Evolutionary conservation across 2,113 vertebrate species (phyloP), one percentile per base, ranked within the genome.

Genomic region (Leucoraja erinaceus): DNA sequence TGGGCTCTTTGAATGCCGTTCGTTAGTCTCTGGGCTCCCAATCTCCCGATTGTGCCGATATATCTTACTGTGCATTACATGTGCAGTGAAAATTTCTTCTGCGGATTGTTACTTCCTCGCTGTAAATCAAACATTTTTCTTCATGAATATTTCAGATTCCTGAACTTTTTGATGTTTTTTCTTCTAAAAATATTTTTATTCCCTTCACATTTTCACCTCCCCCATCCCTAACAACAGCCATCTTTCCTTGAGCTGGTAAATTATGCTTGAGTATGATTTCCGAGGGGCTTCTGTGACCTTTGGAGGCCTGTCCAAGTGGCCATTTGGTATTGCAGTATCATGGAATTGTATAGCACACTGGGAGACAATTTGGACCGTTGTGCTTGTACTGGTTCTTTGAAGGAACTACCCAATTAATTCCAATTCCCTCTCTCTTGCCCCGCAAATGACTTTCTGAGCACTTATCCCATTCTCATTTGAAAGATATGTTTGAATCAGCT

Each of bases 71-170:
- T 83, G 54, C 47, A 59, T 83, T 83, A 11, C 47, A 59, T 59
- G 16, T 25, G 22, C 47, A 12, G 20, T 59, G 79, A 83, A 83
- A 83, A 83, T 28, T 54, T 59, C 79, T 59, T 3, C 47, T 28
- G 54, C 11, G 47, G 54, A 54, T 54, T 83, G 79, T 22, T 28
- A 83, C 47, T 59, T 83, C 25, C 79, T 83, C 18, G 10, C 54
- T 83, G 79, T 22, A 28, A 83, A 56, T 83, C 79, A 83, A 83
- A 83, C 79, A 56, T 83, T 56, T 56, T 54, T 54, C 47, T 2
- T 83, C 79, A 83, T 83, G 54, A 83, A 83, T 83, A 83, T 83
- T 83, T 83, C 79, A 83, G 54, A 83, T 83, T 83, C 47, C 47
- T 25, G 54, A 83, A 83, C 79, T 83, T 83, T 25, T 83, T 83